phyloP scores from a whole-genome alignment of 1,140 invertebrate species.

The Elymnias hypermnestra region DNA sequence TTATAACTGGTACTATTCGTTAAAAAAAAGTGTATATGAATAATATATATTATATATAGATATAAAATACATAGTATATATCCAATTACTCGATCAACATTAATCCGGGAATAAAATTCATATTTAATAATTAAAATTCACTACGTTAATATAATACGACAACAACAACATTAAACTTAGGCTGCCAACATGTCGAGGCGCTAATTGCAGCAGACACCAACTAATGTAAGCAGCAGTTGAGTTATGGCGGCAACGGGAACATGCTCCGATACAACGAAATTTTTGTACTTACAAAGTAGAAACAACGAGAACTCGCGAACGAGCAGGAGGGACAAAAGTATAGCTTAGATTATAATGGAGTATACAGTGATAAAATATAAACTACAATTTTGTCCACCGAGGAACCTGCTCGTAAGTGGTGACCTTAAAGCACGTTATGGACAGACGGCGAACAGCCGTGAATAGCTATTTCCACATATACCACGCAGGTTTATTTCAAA shows the following conservation, averaged over 20 bases:
- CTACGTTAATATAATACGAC: constrained; percentile 60
- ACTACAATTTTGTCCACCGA: neutral
- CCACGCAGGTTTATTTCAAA: too few relatives aligned
- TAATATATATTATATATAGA: constrained; percentile 63
- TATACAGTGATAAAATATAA: neutral
- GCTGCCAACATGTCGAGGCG: constrained; percentile 27
- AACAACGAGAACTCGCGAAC: too few relatives aligned
- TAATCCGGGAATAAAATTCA: constrained; percentile 58
- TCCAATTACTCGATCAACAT: constrained; percentile 44
- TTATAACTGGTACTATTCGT: constrained; percentile 48
- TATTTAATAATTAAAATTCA: constrained; percentile 62
- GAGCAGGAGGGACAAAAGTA: neutral
- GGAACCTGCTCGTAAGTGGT: too few relatives aligned
- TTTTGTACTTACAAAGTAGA: too few relatives aligned
- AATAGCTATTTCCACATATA: too few relatives aligned
- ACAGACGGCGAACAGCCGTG: too few relatives aligned
- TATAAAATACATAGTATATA: constrained; percentile 40
- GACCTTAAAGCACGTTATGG: too few relatives aligned
- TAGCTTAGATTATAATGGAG: neutral
- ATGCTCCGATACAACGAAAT: too few relatives aligned
- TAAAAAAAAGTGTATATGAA: constrained; percentile 69
- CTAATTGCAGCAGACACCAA: constrained; percentile 13
- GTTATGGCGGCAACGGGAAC: too few relatives aligned
- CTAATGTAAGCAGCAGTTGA: neutral
- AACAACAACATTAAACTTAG: constrained; percentile 59